Percentiles rank a stretch among this genome's conserved stretches.
These are phyloP conservation scores for Atherinosoma microstoma DNA, from an alignment of 2,797 vertebrate genomes.

Conservation along the genomic window DNA sequence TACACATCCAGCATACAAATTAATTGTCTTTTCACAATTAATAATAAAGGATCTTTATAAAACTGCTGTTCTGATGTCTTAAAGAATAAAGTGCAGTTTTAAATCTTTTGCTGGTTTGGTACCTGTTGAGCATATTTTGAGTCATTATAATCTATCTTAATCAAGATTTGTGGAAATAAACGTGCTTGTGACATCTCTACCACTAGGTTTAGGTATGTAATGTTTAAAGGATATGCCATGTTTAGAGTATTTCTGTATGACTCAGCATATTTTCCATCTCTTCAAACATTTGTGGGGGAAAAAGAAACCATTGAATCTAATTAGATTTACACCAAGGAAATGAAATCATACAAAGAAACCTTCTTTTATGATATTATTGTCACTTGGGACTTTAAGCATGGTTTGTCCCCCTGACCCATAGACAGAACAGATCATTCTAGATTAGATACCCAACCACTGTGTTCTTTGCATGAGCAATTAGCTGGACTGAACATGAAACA, in stretches of 20 bases:
- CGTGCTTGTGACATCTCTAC: neutral
- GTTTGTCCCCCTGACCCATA: constrained; percentile 25
- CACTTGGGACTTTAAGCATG: neutral
- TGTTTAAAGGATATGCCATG: no score
- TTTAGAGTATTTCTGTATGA: no score
- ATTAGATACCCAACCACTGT: constrained; percentile 30
- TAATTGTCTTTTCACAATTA: neutral
- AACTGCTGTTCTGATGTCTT: neutral
- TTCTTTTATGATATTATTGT: neutral
- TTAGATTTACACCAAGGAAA: neutral
- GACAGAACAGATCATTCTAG: constrained; percentile 31
- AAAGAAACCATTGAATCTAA: neutral
- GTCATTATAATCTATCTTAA: no score
- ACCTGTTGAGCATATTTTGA: no score
- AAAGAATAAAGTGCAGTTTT: constrained; percentile 8
- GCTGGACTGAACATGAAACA: constrained; percentile 42
- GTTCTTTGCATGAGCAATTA: constrained; percentile 56
- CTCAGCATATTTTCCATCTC: neutral
- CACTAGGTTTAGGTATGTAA: neutral
- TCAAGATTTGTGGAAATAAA: neutral
- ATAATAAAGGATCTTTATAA: neutral
- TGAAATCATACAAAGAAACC: neutral
- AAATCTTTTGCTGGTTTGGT: neutral
- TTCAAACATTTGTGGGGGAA: neutral
- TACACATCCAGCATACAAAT: neutral